Conservation (phyloP, 1,140 invertebrate species). For the Zaprionus inermis region DNA sequence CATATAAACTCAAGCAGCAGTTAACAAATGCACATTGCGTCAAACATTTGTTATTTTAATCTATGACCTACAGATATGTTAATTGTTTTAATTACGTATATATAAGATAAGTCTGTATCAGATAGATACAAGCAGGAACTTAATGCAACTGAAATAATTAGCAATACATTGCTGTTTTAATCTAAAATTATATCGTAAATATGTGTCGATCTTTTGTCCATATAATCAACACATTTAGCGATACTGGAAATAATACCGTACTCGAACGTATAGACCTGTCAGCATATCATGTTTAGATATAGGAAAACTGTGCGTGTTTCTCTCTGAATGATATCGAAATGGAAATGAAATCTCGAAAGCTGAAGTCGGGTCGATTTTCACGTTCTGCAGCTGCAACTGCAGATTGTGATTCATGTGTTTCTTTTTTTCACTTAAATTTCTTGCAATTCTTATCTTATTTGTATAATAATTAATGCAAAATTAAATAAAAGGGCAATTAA, state of each 20-base stretch:
- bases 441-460: conserved; percentile 1
- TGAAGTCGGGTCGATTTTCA: conserved; percentile 1
- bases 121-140: no score
- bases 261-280: not conserved
- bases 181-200: not conserved
- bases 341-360: not conserved
- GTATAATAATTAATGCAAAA: conserved; percentile 2
- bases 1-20: no score
- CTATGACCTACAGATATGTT: no score
- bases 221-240: not conserved
- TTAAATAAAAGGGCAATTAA: not conserved
- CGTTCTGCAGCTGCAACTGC: not conserved
- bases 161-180: not conserved
- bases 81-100: no score
- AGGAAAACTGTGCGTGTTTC: conserved; percentile 3
- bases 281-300: not conserved
- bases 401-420: not conserved
- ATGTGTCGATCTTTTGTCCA: not conserved
- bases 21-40: no score
- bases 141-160: no score
- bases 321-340: not conserved
- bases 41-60: no score
- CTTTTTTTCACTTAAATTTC: conserved; percentile 27
- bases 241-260: not conserved
- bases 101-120: no score